Evolutionary conservation across 2,797 vertebrate genomes (phyloP).

Genomic region (Ctenopoma multispine): DNA sequence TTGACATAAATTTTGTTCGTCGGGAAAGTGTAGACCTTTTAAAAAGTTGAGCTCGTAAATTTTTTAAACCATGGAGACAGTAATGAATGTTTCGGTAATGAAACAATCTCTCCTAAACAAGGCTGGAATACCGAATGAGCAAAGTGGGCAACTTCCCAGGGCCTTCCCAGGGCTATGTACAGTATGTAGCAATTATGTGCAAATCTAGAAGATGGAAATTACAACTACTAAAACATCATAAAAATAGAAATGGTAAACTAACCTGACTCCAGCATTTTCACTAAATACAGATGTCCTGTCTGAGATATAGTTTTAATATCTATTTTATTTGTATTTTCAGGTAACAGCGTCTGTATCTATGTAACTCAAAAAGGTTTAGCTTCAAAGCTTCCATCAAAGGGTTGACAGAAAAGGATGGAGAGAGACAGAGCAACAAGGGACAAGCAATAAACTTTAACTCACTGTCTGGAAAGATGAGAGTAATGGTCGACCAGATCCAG

Average conservation of each 20-base stretch:
- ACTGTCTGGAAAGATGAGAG: too few species aligned
- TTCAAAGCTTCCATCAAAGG: too few species aligned
- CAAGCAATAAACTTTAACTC: too few species aligned
- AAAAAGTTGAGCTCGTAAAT: not conserved
- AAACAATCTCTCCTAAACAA: conserved; percentile 10
- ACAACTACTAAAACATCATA: too few species aligned
- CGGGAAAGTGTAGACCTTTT: not conserved
- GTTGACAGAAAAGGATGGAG: too few species aligned
- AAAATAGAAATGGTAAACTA: not conserved
- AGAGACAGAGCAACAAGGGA: too few species aligned
- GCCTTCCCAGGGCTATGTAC: not conserved
- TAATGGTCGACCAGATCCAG: too few species aligned
- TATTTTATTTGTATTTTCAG: conserved; percentile 5
- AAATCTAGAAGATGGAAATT: not conserved
- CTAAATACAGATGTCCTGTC: too few species aligned
- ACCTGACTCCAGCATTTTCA: not conserved
- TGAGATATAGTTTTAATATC: conserved; percentile 10
- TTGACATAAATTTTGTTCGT: not conserved
- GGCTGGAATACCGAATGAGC: not conserved
- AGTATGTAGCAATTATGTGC: not conserved
- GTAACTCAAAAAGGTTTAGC: too few species aligned
- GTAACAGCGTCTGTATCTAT: too few species aligned
- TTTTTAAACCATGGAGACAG: not conserved
- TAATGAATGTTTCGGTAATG: not conserved
- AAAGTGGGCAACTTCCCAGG: not conserved